phyloP scores from a whole-genome alignment of 2,888 invertebrate species.

The Latheticus oryzae region DNA sequence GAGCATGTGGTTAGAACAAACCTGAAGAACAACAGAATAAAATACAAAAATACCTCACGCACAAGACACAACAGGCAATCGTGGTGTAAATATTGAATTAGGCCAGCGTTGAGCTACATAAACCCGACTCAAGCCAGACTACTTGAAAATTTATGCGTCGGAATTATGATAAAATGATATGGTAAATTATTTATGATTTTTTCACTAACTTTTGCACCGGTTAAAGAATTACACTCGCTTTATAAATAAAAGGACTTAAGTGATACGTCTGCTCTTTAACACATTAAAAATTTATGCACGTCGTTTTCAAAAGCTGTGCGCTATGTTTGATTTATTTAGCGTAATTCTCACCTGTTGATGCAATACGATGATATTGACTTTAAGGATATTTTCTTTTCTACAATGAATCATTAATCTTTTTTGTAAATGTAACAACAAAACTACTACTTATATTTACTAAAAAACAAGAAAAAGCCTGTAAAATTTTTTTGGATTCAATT shows the following conservation, averaged over 20 bases:
- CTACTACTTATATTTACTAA: too few relatives aligned
- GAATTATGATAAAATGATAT: constrained; percentile 66
- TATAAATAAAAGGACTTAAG: constrained; percentile 53
- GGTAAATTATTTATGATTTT: constrained; percentile 67
- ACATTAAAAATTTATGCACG: constrained; percentile 54
- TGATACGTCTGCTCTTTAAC: constrained; percentile 53
- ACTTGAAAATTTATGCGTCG: constrained; percentile 64
- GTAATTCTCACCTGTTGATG: constrained; percentile 55
- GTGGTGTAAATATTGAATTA: constrained; percentile 58
- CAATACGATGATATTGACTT: constrained; percentile 34
- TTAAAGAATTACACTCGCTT: constrained; percentile 48
- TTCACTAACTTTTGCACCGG: constrained; percentile 62
- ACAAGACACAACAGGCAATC: constrained; percentile 48
- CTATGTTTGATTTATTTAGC: constrained; percentile 50
- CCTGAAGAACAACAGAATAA: constrained; percentile 8
- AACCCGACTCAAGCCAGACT: constrained; percentile 51
- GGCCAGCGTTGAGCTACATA: constrained; percentile 44
- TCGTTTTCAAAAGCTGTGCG: constrained; percentile 50
- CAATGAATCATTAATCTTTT: constrained; percentile 6
- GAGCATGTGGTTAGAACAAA: constrained; percentile 15
- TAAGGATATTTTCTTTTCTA: constrained; percentile 19
- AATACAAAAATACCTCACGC: constrained; percentile 38
- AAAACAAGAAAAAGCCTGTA: too few relatives aligned
- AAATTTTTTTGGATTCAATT: too few relatives aligned
- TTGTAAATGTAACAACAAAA: too few relatives aligned